Conservation (phyloP, 2,113 vertebrate species). For the Eulemur rufifrons region DNA sequence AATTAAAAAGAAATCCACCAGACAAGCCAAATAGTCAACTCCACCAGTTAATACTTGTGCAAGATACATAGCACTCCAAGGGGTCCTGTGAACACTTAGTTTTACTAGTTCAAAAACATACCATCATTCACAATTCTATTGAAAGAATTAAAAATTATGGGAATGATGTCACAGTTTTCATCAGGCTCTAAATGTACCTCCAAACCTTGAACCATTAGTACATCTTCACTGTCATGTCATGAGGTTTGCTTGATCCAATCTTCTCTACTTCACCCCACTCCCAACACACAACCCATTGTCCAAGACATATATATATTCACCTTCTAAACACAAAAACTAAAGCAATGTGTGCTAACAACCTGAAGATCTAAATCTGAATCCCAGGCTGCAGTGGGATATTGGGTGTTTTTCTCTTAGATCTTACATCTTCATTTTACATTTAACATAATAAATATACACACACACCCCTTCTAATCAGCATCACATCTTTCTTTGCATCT, state of each 20-base stretch:
- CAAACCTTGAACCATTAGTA: not conserved
- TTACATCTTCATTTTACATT: not conserved
- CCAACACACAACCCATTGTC: not conserved
- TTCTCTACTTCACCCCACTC: not conserved
- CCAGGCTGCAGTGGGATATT: not conserved
- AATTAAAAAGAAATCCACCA: conserved; percentile 19
- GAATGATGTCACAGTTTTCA: not conserved
- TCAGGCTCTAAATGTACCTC: not conserved
- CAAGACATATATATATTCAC: not conserved
- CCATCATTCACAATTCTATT: not conserved
- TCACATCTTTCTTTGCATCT: not conserved
- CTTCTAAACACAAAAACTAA: not conserved
- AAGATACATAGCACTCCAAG: not conserved
- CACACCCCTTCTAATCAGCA: not conserved
- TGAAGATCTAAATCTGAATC: not conserved
- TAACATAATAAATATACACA: not conserved
- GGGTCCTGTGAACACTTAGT: not conserved
- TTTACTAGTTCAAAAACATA: not conserved
- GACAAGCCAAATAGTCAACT: not conserved
- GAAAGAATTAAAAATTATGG: not conserved
- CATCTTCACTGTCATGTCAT: not conserved
- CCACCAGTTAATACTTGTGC: not conserved
- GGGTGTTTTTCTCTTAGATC: not conserved
- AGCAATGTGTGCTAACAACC: not conserved
- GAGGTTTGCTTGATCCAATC: not conserved